These are phyloP conservation scores for Heterotilapia buettikoferi DNA, from an alignment of 2,113 vertebrate genomes.

Conservation along the genomic window DNA sequence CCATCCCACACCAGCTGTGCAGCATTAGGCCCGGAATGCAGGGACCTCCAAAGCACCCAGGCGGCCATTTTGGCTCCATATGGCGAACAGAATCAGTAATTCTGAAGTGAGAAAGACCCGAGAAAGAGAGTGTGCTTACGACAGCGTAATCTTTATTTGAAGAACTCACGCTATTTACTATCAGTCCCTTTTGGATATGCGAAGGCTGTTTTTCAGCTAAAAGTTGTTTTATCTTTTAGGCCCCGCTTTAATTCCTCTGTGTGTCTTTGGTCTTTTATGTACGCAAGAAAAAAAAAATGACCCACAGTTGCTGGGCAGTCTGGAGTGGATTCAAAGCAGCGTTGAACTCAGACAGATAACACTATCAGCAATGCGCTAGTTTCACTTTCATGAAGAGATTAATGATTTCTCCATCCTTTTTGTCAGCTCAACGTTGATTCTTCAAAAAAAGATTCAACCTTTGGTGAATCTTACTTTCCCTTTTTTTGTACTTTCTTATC, in stretches of 20 bases:
- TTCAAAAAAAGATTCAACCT: constrained; percentile 26
- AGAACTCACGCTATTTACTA: constrained; percentile 21
- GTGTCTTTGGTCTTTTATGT: background rate
- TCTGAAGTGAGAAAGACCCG: constrained; percentile 1
- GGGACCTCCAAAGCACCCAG: constrained; percentile 57
- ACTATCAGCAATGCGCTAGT: constrained; percentile 30
- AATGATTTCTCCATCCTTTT: constrained; percentile 32
- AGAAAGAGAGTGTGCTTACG: constrained; percentile 2
- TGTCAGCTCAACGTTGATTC: constrained; percentile 35
- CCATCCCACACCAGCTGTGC: constrained; percentile 67
- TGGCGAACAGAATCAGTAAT: constrained; percentile 48
- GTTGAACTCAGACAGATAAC: constrained; percentile 40
- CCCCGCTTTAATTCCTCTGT: background rate
- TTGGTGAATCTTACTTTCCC: constrained; percentile 20
- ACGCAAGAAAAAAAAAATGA: background rate
- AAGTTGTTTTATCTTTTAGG: constrained; percentile 24
- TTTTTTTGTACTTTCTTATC: constrained; percentile 49
- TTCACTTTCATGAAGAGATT: constrained; percentile 41
- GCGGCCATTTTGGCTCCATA: constrained; percentile 67
- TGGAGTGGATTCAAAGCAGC: constrained; percentile 43
- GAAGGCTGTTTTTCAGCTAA: constrained; percentile 34
- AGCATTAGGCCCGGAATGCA: constrained; percentile 66
- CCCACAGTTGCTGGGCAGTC: constrained; percentile 17
- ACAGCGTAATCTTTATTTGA: constrained; percentile 31
- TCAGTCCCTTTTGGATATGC: constrained; percentile 1